These are phyloP conservation scores for Augochlorella aurata DNA, from an alignment of 2,888 invertebrate genomes.

Conservation along the genomic window DNA sequence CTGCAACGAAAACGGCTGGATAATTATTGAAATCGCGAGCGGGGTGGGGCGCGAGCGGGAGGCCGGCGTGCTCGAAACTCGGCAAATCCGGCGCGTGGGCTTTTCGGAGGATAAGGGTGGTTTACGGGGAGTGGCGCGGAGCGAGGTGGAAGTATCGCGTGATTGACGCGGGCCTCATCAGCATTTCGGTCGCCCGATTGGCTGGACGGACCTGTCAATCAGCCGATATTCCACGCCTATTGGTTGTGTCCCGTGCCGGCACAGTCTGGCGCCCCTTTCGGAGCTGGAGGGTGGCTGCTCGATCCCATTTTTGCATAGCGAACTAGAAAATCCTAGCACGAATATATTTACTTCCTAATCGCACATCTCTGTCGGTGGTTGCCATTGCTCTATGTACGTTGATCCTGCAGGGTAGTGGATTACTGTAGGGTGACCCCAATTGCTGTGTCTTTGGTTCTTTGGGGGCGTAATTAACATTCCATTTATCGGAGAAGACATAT, in stretches of 20 bases:
- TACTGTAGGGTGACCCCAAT: too few species aligned
- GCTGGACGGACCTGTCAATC: slow-evolving; percentile 92
- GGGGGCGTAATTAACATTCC: too few species aligned
- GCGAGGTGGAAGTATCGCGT: slow-evolving; percentile 82
- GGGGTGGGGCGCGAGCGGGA: slow-evolving; percentile 37
- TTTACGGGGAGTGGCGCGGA: slow-evolving; percentile 64
- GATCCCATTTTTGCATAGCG: neutral
- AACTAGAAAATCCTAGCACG: too few species aligned
- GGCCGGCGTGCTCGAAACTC: slow-evolving; percentile 56
- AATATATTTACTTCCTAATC: too few species aligned
- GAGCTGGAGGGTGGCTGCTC: neutral
- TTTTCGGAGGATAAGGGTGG: slow-evolving; percentile 63
- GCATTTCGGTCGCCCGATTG: slow-evolving; percentile 89
- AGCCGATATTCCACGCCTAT: slow-evolving; percentile 84
- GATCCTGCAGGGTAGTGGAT: too few species aligned
- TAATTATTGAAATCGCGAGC: slow-evolving; percentile 43
- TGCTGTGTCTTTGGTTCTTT: too few species aligned
- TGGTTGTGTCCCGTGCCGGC: slow-evolving; percentile 72
- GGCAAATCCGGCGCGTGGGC: slow-evolving; percentile 61
- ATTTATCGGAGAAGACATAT: too few species aligned
- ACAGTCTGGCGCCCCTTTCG: slow-evolving; percentile 48
- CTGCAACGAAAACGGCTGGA: slow-evolving; percentile 1
- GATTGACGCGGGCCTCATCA: slow-evolving; percentile 91
- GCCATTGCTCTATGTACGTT: too few species aligned
- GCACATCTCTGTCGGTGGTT: too few species aligned